Evolutionary conservation across 2,797 vertebrate genomes (phyloP).

Genomic region (Acanthis flammea): DNA sequence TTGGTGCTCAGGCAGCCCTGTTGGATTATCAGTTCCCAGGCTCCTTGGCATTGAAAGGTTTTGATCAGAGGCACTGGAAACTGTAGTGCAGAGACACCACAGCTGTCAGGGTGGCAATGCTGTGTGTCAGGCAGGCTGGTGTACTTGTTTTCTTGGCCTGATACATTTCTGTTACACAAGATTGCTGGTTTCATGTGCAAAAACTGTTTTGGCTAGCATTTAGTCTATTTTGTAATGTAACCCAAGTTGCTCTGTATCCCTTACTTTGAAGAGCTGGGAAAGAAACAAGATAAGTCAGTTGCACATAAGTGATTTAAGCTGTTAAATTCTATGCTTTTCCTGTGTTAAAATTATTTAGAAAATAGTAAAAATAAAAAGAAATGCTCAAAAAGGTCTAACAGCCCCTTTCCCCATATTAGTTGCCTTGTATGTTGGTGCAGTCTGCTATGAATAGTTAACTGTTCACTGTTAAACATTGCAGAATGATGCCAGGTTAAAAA

Average conservation of each 20-base stretch:
- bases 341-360: background rate
- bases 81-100: background rate
- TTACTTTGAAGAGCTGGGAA: background rate
- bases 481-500: slow-evolving; percentile 42
- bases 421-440: background rate
- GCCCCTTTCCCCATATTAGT: background rate
- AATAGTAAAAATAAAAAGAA: background rate
- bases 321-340: background rate
- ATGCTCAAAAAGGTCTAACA: background rate
- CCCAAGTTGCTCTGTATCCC: background rate
- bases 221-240: background rate
- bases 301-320: background rate
- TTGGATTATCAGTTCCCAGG: slow-evolving; percentile 11
- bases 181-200: background rate
- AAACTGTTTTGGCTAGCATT: background rate
- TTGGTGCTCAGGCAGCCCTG: background rate
- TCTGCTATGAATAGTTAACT: slow-evolving; percentile 47
- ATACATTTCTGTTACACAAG: background rate
- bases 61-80: background rate
- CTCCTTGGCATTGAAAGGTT: background rate
- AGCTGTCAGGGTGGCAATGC: background rate
- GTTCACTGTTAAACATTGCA: slow-evolving; percentile 18
- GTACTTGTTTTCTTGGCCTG: background rate
- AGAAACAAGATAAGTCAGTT: background rate
- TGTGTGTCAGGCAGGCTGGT: background rate